phyloP scores from a whole-genome alignment of 1,140 invertebrate species.

The Calosoma granatense region DNA sequence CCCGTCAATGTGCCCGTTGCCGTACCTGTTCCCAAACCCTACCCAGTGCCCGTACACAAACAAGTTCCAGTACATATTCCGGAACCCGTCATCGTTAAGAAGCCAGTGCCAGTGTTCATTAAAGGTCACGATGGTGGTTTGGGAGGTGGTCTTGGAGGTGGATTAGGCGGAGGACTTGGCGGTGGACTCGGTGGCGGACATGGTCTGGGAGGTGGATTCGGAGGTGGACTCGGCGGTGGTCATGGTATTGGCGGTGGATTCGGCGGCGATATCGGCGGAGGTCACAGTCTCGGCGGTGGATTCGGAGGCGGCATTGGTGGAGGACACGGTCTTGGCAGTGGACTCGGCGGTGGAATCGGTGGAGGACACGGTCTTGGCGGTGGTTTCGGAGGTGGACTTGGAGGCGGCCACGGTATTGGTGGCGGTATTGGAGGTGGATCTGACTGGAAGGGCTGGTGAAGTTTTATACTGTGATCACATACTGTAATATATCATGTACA shows the following conservation, averaged over 20 bases:
- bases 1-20: constrained; percentile 33
- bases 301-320: no score
- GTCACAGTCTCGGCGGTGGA: no score
- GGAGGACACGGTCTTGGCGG: constrained; percentile 11
- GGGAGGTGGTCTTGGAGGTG: no score
- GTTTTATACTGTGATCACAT: no score
- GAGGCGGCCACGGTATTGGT: constrained; percentile 11
- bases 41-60: constrained; percentile 23
- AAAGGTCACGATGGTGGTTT: constrained; percentile 15
- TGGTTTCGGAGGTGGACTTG: constrained; percentile 12
- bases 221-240: constrained; percentile 11
- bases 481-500: no score
- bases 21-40: constrained; percentile 29
- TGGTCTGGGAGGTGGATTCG: constrained; percentile 6
- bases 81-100: constrained; percentile 38
- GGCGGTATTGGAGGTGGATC: constrained; percentile 10
- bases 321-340: constrained; percentile 10
- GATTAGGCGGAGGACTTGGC: no score
- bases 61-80: constrained; percentile 28
- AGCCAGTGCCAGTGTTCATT: constrained; percentile 40
- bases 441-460: constrained; percentile 1
- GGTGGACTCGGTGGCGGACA: constrained; percentile 9
- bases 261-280: no score
- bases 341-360: constrained; percentile 13
- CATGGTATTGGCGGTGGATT: constrained; percentile 5